phyloP scores from a whole-genome alignment of 1,140 invertebrate species.

The Drosophila carrolli region DNA sequence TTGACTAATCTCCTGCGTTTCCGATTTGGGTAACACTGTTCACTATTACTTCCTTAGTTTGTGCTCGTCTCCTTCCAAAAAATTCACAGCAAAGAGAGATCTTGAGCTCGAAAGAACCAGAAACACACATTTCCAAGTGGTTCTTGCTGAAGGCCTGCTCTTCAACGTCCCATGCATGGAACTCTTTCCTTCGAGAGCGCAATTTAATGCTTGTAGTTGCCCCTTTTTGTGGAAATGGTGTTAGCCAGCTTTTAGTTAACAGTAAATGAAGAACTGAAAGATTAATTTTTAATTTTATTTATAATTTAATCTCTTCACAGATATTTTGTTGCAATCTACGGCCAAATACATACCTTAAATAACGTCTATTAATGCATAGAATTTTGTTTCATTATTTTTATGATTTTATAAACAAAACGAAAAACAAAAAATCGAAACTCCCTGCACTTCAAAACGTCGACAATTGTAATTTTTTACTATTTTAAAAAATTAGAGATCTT shows the following conservation, averaged over 20 bases:
- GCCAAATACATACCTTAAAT: conserved; percentile 84
- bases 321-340: conserved; percentile 85
- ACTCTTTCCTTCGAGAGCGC: conserved; percentile 38
- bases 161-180: conserved; percentile 39
- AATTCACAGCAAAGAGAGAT: conserved; percentile 28
- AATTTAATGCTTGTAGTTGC: conserved; percentile 64
- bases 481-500: conserved; percentile 69
- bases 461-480: conserved; percentile 79
- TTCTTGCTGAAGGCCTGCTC: conserved; percentile 37
- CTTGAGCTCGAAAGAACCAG: conserved; percentile 32
- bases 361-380: conserved; percentile 76
- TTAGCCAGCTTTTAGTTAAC: conserved; percentile 53
- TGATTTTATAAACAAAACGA: conserved; percentile 53
- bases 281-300: conserved; percentile 83
- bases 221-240: conserved; percentile 64
- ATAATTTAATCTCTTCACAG: conserved; percentile 84
- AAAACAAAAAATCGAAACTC: conserved; percentile 40
- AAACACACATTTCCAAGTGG: conserved; percentile 13
- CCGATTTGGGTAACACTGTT: conserved; percentile 62
- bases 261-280: conserved; percentile 51
- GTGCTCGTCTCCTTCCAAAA: conserved; percentile 42
- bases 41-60: conserved; percentile 48
- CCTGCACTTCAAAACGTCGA: conserved; percentile 69
- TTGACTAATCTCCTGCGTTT: conserved; percentile 75
- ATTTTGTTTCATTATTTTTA: conserved; percentile 63